A percentile compares a stretch with the other conserved stretches of the same genome.
phyloP scores from a whole-genome alignment of 2,888 invertebrate species.

The Phytoseiulus persimilis region DNA sequence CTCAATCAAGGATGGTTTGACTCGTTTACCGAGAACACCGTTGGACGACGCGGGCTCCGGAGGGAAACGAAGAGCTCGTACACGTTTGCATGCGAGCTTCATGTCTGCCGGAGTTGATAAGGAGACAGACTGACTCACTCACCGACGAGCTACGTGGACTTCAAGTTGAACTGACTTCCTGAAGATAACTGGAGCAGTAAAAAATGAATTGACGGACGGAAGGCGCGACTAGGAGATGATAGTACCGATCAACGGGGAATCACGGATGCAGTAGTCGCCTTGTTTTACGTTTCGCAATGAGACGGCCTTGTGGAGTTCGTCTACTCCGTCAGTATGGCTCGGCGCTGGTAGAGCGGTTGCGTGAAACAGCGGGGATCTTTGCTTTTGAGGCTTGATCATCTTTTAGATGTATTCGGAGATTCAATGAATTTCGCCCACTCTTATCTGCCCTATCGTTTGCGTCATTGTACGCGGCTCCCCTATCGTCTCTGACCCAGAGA shows the following conservation, averaged over 20 bases:
- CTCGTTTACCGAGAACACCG: slow-evolving; percentile 5
- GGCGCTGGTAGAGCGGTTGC: no score
- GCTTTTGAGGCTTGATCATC: no score
- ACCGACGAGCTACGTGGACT: background rate
- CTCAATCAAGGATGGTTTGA: background rate
- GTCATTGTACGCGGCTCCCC: no score
- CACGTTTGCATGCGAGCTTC: background rate
- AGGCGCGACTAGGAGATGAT: background rate
- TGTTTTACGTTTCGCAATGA: background rate
- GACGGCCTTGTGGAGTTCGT: background rate
- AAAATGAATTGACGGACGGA: background rate
- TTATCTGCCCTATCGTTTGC: no score
- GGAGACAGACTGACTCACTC: background rate
- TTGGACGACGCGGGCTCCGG: background rate
- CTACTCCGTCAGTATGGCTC: background rate
- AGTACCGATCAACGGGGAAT: background rate
- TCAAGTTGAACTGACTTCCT: background rate
- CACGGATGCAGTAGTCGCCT: background rate
- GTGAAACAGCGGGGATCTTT: no score
- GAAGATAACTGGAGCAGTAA: background rate
- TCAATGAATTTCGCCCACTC: no score
- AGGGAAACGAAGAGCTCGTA: background rate
- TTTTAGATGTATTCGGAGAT: no score
- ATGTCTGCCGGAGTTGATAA: background rate
- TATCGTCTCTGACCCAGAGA: no score